These are phyloP conservation scores for Triops longicaudatus DNA, from an alignment of 1,140 invertebrate genomes.

Conservation along the genomic window DNA sequence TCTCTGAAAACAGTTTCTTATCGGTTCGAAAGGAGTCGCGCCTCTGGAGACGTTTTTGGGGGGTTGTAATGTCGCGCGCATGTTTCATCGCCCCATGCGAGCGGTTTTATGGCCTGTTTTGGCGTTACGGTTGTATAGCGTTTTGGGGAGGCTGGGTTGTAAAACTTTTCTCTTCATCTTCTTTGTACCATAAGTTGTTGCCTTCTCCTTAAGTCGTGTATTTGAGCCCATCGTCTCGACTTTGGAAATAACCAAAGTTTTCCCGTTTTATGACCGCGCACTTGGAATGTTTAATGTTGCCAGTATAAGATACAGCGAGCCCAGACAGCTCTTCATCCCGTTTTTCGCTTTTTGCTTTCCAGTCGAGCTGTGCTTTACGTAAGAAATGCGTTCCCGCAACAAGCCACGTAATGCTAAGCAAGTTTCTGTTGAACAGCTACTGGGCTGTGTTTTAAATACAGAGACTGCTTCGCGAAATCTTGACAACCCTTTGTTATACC, in stretches of 20 bases:
- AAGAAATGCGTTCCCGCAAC: too few species aligned
- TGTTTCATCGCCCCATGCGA: constrained; percentile 10
- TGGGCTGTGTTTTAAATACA: too few species aligned
- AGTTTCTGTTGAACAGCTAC: too few species aligned
- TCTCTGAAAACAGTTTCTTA: neutral
- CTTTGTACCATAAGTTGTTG: neutral
- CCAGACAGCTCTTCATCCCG: neutral
- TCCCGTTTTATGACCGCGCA: constrained; percentile 7
- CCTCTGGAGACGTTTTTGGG: neutral
- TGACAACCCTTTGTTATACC: too few species aligned
- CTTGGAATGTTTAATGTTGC: constrained; percentile 2
- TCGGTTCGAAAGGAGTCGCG: neutral
- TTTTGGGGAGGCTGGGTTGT: constrained; percentile 10
- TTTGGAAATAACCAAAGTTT: neutral
- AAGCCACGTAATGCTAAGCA: too few species aligned
- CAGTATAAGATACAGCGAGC: neutral
- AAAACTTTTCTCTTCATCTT: constrained; percentile 13
- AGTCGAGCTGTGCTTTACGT: too few species aligned
- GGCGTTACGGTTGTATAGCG: constrained; percentile 1
- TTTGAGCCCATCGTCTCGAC: neutral
- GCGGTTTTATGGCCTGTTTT: neutral
- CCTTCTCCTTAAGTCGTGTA: neutral
- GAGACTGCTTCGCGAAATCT: too few species aligned
- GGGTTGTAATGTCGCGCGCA: constrained; percentile 12
- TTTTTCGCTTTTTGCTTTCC: neutral